These are phyloP conservation scores for Sorex maritimensis DNA, from an alignment of 2,797 vertebrate genomes.

Conservation along the genomic window DNA sequence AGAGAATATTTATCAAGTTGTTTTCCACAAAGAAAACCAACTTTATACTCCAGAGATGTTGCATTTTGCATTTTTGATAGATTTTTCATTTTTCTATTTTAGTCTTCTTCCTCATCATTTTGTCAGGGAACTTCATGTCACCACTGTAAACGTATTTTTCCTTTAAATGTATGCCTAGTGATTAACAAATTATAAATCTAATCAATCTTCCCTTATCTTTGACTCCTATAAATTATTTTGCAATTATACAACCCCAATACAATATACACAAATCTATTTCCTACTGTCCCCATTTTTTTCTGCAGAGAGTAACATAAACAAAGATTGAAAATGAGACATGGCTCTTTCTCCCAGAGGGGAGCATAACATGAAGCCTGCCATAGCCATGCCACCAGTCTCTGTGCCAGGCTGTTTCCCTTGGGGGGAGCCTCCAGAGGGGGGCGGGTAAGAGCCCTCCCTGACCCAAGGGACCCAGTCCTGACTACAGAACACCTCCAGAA, in stretches of 20 bases:
- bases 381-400: too few species aligned
- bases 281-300: not conserved
- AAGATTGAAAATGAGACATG: too few species aligned
- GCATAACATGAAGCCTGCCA: too few species aligned
- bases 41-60: not conserved
- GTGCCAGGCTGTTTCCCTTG: too few species aligned
- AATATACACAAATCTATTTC: slow-evolving; percentile 13
- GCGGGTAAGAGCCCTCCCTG: too few species aligned
- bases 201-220: slow-evolving; percentile 78
- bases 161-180: slow-evolving; percentile 80
- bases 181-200: slow-evolving; percentile 78
- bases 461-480: too few species aligned
- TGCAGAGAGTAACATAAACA: not conserved
- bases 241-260: slow-evolving; percentile 63
- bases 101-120: slow-evolving; percentile 59
- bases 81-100: slow-evolving; percentile 67
- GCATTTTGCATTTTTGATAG: slow-evolving; percentile 50
- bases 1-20: slow-evolving; percentile 15
- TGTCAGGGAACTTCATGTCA: slow-evolving; percentile 77
- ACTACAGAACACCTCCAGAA: too few species aligned
- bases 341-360: too few species aligned
- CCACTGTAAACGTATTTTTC: slow-evolving; percentile 75
- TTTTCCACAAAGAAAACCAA: not conserved
- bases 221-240: slow-evolving; percentile 80
- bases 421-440: too few species aligned